Evolutionary conservation across 2,113 vertebrate species (phyloP).

Genomic region (Tragelaphus strepsiceros): DNA sequence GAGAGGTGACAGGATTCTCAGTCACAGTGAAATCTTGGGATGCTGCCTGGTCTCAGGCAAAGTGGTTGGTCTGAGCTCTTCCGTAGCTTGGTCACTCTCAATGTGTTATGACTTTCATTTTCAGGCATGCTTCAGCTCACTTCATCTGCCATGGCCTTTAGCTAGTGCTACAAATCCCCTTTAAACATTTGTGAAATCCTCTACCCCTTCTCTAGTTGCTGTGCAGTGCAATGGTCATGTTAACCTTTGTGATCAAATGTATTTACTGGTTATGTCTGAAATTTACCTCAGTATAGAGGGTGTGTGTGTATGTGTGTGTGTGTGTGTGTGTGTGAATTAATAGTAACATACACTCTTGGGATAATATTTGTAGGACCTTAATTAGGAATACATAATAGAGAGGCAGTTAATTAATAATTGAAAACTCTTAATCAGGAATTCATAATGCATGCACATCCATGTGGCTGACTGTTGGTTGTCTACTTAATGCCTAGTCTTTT

Average conservation of each 20-base stretch:
- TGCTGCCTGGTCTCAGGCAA: neutral
- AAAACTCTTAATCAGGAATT: neutral
- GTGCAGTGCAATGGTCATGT: too few species aligned
- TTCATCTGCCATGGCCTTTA: neutral
- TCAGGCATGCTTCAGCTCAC: neutral
- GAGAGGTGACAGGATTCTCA: neutral
- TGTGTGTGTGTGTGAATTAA: neutral
- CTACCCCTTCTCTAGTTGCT: neutral
- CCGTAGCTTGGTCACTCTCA: accelerated
- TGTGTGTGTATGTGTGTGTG: neutral
- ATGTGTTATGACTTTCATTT: neutral
- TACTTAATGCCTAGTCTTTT: neutral
- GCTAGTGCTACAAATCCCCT: neutral
- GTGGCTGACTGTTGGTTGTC: neutral
- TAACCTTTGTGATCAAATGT: neutral
- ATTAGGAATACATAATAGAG: neutral
- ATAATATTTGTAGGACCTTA: neutral
- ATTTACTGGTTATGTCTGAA: neutral
- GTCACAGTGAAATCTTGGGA: neutral
- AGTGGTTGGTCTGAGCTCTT: neutral
- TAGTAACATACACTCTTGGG: neutral
- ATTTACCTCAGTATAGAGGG: neutral
- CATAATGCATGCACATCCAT: neutral
- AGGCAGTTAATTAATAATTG: neutral
- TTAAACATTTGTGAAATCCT: accelerated